Evolutionary conservation across 2,888 invertebrate genomes (phyloP), one percentile per base, ranked within the genome.

Genomic region (Girardia tigrina): DNA sequence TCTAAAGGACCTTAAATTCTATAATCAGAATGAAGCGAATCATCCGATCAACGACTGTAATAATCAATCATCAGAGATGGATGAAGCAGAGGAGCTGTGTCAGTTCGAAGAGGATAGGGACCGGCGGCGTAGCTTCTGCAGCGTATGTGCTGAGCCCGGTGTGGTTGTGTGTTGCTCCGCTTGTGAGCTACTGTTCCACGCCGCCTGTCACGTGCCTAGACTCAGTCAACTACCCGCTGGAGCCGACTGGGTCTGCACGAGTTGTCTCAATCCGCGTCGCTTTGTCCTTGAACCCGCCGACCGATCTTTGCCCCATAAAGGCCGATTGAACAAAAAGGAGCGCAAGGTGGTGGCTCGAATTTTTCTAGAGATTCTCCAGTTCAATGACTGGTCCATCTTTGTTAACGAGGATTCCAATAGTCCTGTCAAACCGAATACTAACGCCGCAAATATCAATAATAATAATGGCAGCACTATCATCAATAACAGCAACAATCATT

Each of bases 91-190:
- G n/a, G n/a, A n/a, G n/a, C n/a, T n/a, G n/a, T n/a, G n/a, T n/a
- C n/a, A n/a, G n/a, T 56, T 56, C 6, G 56, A 56, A 2, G 4
- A n/a, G 6, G 4, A 4, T 6, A 23, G 20, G n/a, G 56, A 56
- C n/a, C 56, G 23, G n/a, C 56, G 56, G 90, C 4, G 73, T 4
- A 6, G 26, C 70, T 73, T 29, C 73, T 73, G 73, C 26, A 28
- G 29, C 26, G 73, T 73, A 8, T 73, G 73, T n/a, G 23, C 20
- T 29, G 73, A 73, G 8, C 29, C 29, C 2, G 73, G 73, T 4
- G 20, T 73, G 14, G 73, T 73, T 8, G 29, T 73, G 4, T 73
- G 73, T 42, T 73, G 73, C 36, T 28, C 28, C 29, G n/a, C 29
- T 2, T 73, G 73, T 73, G 29, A 73, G 20, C 26, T 26, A 16